These are phyloP conservation scores for Lycorma delicatula DNA, from an alignment of 1,140 invertebrate genomes.

Conservation along the genomic window DNA sequence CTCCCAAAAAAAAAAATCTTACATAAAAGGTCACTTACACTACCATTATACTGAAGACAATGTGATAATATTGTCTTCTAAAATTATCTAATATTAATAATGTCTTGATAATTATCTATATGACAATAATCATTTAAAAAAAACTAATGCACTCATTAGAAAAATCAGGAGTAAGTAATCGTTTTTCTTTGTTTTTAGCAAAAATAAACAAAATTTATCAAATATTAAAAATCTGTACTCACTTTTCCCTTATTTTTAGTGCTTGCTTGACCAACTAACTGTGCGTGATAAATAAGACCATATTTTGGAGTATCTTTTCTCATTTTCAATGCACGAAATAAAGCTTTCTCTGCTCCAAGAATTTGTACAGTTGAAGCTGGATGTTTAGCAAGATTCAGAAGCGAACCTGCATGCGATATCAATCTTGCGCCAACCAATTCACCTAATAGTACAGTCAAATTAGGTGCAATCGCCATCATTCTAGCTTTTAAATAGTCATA, in stretches of 20 bases:
- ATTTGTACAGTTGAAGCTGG: conserved; percentile 98
- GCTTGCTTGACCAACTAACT: conserved; percentile 79
- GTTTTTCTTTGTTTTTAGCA: no score
- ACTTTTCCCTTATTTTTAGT: conserved; percentile 77
- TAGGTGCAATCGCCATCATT: conserved; percentile 98
- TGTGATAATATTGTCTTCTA: no score
- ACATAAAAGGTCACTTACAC: no score
- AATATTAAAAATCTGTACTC: conserved; percentile 13
- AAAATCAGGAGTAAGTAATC: no score
- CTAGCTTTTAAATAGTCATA: conserved; percentile 91
- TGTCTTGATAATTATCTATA: no score
- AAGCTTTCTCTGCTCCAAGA: conserved; percentile 94
- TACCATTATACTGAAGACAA: no score
- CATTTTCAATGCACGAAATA: conserved; percentile 93
- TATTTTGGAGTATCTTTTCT: conserved; percentile 99
- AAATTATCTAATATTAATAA: no score
- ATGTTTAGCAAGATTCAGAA: conserved; percentile 95
- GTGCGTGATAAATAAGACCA: conserved; percentile 96
- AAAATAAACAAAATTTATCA: no score
- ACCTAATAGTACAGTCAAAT: conserved; percentile 89
- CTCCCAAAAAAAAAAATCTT: no score
- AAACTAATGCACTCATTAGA: neutral
- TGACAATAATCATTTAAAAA: no score
- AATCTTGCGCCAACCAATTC: conserved; percentile 92
- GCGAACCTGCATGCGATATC: conserved; percentile 90